Percentiles rank a stretch among this genome's conserved stretches.
Conservation (phyloP, 2,888 invertebrate genomes). For the Ennomos quercinarius region DNA sequence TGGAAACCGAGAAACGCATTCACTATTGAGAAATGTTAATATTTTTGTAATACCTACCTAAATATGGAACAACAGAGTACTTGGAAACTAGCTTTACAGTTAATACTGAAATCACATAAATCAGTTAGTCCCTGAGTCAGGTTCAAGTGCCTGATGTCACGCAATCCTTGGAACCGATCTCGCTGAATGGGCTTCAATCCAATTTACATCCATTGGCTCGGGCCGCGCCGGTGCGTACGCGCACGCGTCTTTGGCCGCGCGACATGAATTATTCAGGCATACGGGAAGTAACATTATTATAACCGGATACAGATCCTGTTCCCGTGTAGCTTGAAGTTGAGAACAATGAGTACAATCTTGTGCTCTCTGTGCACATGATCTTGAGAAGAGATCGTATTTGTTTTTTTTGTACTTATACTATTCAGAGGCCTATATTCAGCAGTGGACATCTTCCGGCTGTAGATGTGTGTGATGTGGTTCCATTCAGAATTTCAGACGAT, state of each 20-base stretch:
- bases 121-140: conserved; percentile 13
- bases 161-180: conserved; percentile 45
- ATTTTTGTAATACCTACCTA: too few species aligned
- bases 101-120: conserved; percentile 16
- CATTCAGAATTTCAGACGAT: too few species aligned
- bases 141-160: conserved; percentile 41
- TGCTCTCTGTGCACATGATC: neutral
- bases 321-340: conserved; percentile 42
- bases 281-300: conserved; percentile 54
- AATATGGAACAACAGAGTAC: too few species aligned
- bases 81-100: too few species aligned
- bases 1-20: too few species aligned
- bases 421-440: too few species aligned
- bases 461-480: too few species aligned
- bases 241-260: conserved; percentile 49
- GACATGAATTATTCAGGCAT: conserved; percentile 70
- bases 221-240: conserved; percentile 38
- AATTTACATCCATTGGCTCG: conserved; percentile 14
- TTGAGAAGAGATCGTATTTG: neutral
- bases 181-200: conserved; percentile 2
- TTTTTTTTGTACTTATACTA: too few species aligned
- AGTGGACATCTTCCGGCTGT: too few species aligned
- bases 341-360: conserved; percentile 8
- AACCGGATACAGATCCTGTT: conserved; percentile 81
- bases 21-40: neutral